Evolutionary conservation across 2,888 invertebrate species (phyloP), one percentile per base, ranked within the genome.

Genomic region (Xylophagus ater): DNA sequence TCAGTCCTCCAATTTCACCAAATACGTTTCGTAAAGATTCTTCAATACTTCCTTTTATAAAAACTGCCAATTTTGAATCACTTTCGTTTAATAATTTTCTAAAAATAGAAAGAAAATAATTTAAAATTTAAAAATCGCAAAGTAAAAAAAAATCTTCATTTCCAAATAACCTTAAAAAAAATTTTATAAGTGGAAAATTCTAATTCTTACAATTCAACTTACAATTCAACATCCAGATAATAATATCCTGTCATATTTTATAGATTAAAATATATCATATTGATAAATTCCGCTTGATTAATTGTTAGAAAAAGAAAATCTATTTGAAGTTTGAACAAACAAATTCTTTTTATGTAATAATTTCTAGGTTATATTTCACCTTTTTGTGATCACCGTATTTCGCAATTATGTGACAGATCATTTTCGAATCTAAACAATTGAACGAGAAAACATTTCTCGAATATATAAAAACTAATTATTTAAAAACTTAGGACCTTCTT

Each of bases 21-120:
- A 76, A 74, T 33, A 77, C 50, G 40, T 62, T 58, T 35, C 58
- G 62, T 42, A 77, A 50, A 4, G 71, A 67, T 37, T 66, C 58
- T 40, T 68, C 55, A 44, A 79, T 66, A 54, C 74, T 71, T 33
- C 71, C 71, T 52, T 74, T 75, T 42, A 78, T 66, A 50, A 65
- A 73, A 3, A 65, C 67, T 2, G 65, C 57, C 25, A 69, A 67
- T 42, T 36, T 28, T 15, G 31, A 26, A 26, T 28, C 21, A 12
- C 9, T 14, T 25, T 30, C 5, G 20, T 32, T 20, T 14, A 32
- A 32, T 14, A 46, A 33, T 17, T 37, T 25, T 35, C 42, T 45
- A 19, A 12, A 41, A 33, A 29, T n/a, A 29, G 19, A 29, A 20
- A 21, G 7, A 19, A 29, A 17, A 33, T 10, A 13, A 9, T 24